Base-by-base conservation (phyloP, 2,113 vertebrate genomes). In the Gymnorhina tibicen region DNA sequence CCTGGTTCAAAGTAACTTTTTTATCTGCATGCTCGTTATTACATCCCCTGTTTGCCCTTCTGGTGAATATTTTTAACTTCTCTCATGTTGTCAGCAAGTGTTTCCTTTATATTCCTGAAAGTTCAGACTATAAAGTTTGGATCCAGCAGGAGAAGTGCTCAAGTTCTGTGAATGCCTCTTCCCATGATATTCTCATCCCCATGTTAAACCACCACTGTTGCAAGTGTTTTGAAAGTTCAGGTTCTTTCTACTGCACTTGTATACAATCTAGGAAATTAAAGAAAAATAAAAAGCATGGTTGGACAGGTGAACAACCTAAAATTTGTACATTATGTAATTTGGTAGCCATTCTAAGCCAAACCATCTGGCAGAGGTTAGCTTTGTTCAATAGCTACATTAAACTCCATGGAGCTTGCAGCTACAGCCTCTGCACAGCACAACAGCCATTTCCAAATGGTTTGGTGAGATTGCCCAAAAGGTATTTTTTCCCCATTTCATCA, bases 11-110 rank as follows among this genome's bases (percentile, higher is more conserved):
- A 78, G 77, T 30, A n/a, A 39, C 17, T 53, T 60, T 85, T 66
- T 46, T 13, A 68, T 75, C 35, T 55, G 64, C 1, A 0, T 56
- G n/a, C 20, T 91, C 0, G 0, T 59, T 79, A 27, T 24, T 85
- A 6, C 27, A 79, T 69, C 62, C 63, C 33, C 52, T 84, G 13
- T 50, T 86, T 18, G 27, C 91, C 73, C 27, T 87, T 70, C 33
- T 94, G 60, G 44, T 82, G 16, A 46, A 41, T 75, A 74, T 85
- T 87, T 93, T 96, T 78, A 85, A 69, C 49, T 92, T 64, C 24
- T 67, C 24, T 59, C 30, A 13, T 28, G 49, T 74, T 89, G 68
- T 67, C 78, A 87, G 16, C 20, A 46, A 75, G 30, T 44, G 20
- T 66, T 77, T 67, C 39, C 33, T 74, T 92, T 58, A 80, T 37